A percentile compares a stretch with the other conserved stretches of the same genome.
Evolutionary conservation across 2,797 vertebrate species (phyloP).

Genomic region (Acrossocheilus wenchowensis): DNA sequence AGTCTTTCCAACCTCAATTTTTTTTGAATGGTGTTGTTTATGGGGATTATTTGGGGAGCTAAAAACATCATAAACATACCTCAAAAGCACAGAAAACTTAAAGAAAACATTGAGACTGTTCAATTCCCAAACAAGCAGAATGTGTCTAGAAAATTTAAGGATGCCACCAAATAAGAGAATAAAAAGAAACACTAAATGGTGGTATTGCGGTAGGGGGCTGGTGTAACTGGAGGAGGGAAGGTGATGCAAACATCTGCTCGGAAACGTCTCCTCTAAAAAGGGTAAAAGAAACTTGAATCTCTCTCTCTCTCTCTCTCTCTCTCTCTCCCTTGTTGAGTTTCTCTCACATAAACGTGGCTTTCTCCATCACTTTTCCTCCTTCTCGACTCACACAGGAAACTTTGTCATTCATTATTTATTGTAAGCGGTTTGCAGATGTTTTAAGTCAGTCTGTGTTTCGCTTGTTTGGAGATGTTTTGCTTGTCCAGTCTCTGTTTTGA

Average conservation of each 20-base stretch:
- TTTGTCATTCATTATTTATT: conserved; percentile 62
- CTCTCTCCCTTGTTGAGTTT: conserved; percentile 20
- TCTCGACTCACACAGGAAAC: conserved; percentile 36
- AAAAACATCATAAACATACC: neutral
- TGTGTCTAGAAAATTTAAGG: neutral
- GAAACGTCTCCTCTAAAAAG: conserved; percentile 62
- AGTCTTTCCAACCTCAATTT: neutral
- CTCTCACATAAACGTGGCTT: conserved; percentile 39
- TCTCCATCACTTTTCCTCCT: conserved; percentile 33
- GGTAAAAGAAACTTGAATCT: conserved; percentile 58
- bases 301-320: too few species aligned
- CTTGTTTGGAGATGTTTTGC: conserved; percentile 10
- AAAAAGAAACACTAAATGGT: conserved; percentile 29
- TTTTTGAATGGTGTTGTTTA: neutral
- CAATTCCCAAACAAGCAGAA: too few species aligned
- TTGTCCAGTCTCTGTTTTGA: conserved; percentile 26
- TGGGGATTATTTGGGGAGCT: neutral
- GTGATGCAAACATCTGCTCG: conserved; percentile 58
- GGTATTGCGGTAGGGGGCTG: neutral
- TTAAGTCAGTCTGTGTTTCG: conserved; percentile 32
- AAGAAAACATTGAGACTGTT: too few species aligned
- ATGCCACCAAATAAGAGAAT: neutral
- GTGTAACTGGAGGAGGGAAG: conserved; percentile 58
- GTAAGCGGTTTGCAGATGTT: conserved; percentile 26
- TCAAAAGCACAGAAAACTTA: neutral